A percentile compares a stretch with the other conserved stretches of the same genome.
These are phyloP conservation scores for Menidia menidia DNA, from an alignment of 2,797 vertebrate genomes.

Conservation along the genomic window DNA sequence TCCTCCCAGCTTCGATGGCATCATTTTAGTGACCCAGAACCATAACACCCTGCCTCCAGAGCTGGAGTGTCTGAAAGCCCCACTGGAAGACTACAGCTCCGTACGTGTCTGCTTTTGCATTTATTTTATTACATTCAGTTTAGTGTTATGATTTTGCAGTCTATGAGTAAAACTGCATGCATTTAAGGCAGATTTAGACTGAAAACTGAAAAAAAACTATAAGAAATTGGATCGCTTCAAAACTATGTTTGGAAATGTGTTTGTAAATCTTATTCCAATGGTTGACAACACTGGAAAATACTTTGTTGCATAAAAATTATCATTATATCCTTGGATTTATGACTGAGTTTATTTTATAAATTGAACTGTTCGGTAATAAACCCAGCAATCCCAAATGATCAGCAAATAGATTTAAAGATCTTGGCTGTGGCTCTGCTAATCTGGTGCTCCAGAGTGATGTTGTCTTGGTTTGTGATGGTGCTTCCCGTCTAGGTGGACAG, in stretches of 20 bases:
- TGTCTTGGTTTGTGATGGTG: background rate
- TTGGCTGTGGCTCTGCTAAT: background rate
- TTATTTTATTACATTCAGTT: background rate
- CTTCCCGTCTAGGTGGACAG: conserved; percentile 77
- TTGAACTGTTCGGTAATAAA: no score
- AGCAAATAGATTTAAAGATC: no score
- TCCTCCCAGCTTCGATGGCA: conserved; percentile 80
- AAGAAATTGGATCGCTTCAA: no score
- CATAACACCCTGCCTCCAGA: conserved; percentile 72
- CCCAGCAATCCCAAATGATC: no score
- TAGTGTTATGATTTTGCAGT: background rate
- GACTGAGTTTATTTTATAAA: no score
- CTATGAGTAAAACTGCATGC: background rate
- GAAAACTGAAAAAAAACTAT: no score
- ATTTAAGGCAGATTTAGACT: no score
- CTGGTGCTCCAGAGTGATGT: background rate
- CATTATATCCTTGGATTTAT: no score
- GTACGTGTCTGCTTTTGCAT: conserved; percentile 63
- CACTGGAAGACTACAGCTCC: conserved; percentile 81
- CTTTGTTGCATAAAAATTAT: no score
- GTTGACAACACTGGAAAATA: no score
- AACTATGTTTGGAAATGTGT: no score
- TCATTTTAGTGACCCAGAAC: conserved; percentile 79
- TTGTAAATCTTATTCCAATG: no score
- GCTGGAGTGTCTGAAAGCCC: conserved; percentile 76